These are phyloP conservation scores for Fabriciana adippe DNA, from an alignment of 2,888 invertebrate genomes.

Conservation along the genomic window DNA sequence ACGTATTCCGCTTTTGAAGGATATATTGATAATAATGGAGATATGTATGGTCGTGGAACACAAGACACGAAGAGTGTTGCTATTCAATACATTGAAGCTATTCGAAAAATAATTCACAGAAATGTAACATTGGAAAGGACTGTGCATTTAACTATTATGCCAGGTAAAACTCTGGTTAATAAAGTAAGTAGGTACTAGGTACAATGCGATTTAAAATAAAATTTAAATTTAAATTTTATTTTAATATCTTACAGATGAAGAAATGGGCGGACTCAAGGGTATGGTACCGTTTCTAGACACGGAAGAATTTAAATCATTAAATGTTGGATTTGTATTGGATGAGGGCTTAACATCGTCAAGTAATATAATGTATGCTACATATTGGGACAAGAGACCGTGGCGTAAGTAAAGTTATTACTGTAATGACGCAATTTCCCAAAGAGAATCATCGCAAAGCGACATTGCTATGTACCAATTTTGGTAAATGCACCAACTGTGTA, in stretches of 20 bases:
- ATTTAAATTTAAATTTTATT: slow-evolving; percentile 10
- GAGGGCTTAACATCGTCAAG: slow-evolving; percentile 87
- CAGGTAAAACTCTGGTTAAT: slow-evolving; percentile 46
- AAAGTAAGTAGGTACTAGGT: too few species aligned
- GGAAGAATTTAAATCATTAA: slow-evolving; percentile 86
- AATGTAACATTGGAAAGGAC: slow-evolving; percentile 58
- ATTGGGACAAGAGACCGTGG: slow-evolving; percentile 89
- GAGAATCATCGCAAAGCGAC: not conserved
- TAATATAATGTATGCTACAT: slow-evolving; percentile 82
- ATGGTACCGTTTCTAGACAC: slow-evolving; percentile 88
- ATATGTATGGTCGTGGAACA: slow-evolving; percentile 91
- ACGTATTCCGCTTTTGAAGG: slow-evolving; percentile 92
- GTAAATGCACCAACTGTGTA: too few species aligned
- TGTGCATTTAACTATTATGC: slow-evolving; percentile 64
- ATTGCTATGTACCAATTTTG: too few species aligned
- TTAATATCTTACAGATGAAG: slow-evolving; percentile 85
- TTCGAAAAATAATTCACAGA: slow-evolving; percentile 52
- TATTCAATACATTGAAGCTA: slow-evolving; percentile 65
- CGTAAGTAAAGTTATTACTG: slow-evolving; percentile 83
- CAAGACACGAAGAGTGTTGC: slow-evolving; percentile 90
- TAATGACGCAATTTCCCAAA: not conserved
- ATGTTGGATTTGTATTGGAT: slow-evolving; percentile 92
- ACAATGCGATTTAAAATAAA: not conserved
- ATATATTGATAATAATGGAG: slow-evolving; percentile 89
- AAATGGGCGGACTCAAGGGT: slow-evolving; percentile 89